Conservation (phyloP, 2,888 invertebrate species). For the Tachina fera region DNA sequence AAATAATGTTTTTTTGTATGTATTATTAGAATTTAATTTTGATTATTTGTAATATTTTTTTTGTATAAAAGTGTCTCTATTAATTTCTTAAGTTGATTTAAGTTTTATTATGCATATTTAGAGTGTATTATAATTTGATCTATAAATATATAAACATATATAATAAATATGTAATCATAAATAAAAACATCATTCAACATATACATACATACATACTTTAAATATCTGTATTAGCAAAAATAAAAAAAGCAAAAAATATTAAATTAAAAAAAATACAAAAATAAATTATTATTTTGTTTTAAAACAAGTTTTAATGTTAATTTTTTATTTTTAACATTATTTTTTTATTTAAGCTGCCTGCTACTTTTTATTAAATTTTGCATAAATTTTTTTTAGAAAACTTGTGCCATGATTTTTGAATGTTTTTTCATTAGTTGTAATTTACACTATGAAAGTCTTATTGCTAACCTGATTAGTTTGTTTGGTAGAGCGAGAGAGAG, state of each 20-base stretch:
- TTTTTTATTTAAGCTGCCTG: background rate
- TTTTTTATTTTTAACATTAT: slow-evolving; percentile 63
- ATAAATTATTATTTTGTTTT: slow-evolving; percentile 63
- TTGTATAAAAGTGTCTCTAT: slow-evolving; percentile 24
- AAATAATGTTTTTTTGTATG: background rate
- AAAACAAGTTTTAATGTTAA: slow-evolving; percentile 54
- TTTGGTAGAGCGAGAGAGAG: too few species aligned
- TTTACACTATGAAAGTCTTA: too few species aligned
- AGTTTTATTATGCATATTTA: slow-evolving; percentile 15
- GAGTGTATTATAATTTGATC: slow-evolving; percentile 54
- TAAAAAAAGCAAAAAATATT: slow-evolving; percentile 5
- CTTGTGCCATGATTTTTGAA: too few species aligned
- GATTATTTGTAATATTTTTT: slow-evolving; percentile 14
- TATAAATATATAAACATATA: background rate
- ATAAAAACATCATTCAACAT: background rate
- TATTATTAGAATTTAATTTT: slow-evolving; percentile 22
- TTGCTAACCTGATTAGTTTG: too few species aligned
- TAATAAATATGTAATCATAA: slow-evolving; percentile 20
- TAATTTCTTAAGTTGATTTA: slow-evolving; percentile 6
- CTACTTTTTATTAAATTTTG: background rate
- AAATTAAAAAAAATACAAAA: slow-evolving; percentile 15
- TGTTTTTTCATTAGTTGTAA: too few species aligned
- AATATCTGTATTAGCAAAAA: background rate
- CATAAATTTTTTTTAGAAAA: too few species aligned
- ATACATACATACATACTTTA: background rate